Evolutionary conservation across 64 coral and sea anemone species (phyloP), one percentile per base, ranked within the genome.

Genomic region (Actinia equina): DNA sequence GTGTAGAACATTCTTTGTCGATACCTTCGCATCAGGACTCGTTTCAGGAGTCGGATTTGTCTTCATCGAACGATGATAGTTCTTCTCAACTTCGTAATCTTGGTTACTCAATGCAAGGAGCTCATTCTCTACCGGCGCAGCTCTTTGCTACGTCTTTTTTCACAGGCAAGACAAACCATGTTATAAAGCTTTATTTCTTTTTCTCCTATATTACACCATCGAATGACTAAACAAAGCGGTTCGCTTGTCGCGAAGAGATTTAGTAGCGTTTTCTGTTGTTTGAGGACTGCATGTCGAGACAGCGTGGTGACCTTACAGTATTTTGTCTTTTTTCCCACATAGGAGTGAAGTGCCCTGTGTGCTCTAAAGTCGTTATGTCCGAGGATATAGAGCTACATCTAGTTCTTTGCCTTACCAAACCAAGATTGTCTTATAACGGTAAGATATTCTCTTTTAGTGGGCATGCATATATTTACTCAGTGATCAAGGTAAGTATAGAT

Each of bases 331-430:
- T 93, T 90, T 69, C 56, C 30, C 2, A 77, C 59, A 41, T 70
- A 99, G 97, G 97, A 88, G 86, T 99, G 16, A 95, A 95, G 88
- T 99, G 97, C 69, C 97, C 97, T 6, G 97, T 99, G 70, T 99
- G 97, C 52, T 88, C 97, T 10, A 99, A 99, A 86, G 91, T 99
- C 74, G 93, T 99, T 19, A 88, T 87, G 53, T 76, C 97, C 2
- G 93, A 99, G 8, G 93, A 99, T 86, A 84, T 99, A 27, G 97
- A 99, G 89, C 88, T 99, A 43, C 97, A 99, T 85, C 80, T 99
- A 74, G 97, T 99, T 64, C 93, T 99, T 46, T 99, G 97, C 83
- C 89, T 99, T 17, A 99, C 97, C 20, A 99, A 99, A 87, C 97
- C 97, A 14, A 90, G 97, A 18, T 89, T 99, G 17, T 90, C 97